Base-by-base conservation (phyloP, 2,113 vertebrate species). In the Noctilio leporinus region DNA sequence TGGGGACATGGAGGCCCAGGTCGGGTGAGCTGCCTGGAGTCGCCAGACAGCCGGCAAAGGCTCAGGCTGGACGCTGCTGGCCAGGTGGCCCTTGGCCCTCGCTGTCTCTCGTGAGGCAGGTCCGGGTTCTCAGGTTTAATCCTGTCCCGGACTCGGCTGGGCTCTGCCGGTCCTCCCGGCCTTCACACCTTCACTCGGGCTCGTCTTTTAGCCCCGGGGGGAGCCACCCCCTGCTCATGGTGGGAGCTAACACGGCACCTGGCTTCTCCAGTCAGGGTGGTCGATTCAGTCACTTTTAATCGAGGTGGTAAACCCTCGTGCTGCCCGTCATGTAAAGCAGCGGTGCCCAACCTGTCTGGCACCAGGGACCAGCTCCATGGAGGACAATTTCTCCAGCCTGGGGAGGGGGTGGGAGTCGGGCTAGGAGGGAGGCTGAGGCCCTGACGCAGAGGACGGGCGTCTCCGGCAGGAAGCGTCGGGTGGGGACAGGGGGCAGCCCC, bases 101-200 rank as follows among this genome's bases (percentile, higher is more conserved):
- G 26, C 10, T 4, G 43, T 26, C 7, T 55, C 2, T n/a, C 0
- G 0, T 30, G 67, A 33, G 28, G 17, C 0, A 1, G 45, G 28
- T 2, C 8, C 17, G 0, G 59, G 59, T 38, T n/a, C 3, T 43
- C 2, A 22, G 47, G 3, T 2, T 11, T 17, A 3, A 28, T 12
- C 6, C 45, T 0, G 40, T 16, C 53, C 43, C 35, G 17, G 16
- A 19, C 35, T 0, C 33, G n/a, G 38, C 12, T 1, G 49, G 40
- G 28, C 1, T 11, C 0, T 14, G 67, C 7, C 26, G 38, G 22
- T 16, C 24, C 30, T 40, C 40, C 5, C 0, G 2, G 40, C 59
- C 43, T 2, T 3, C 14, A 16, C 4, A 38, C 62, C 43, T 11
- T 24, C 8, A 8, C 35, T 11, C 43, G 5, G 0, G 16, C 17